Evolutionary conservation across 2,113 vertebrate genomes (phyloP), one percentile per base, ranked within the genome.

Genomic region (Australoheros scitulus): DNA sequence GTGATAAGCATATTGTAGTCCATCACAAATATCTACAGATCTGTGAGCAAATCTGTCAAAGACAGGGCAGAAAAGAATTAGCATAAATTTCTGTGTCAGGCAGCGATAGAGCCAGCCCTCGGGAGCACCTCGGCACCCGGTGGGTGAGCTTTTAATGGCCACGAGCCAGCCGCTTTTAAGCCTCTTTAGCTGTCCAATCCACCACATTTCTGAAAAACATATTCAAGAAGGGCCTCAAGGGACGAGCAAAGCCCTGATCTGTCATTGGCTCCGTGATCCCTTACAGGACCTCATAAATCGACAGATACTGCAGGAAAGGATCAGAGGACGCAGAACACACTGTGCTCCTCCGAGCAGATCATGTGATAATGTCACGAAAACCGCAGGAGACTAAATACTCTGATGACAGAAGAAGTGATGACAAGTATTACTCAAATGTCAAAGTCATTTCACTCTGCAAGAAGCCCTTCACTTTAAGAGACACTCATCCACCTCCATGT

Each of bases 101-200:
- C 76, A 63, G 61, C n/a, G 74, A 85, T 47, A 65, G 57, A 88
- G 80, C 32, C 22, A 6, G 74, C 56, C 38, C 29, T 55, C 76
- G 14, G 70, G 68, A 0, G 8, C 85, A 72, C 91, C 82, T 74
- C 76, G 79, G 65, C 18, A 83, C 83, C 47, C 81, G 89, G 63
- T 61, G 79, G 74, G 88, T 20, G 57, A 83, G 90, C 79, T 85
- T 89, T 93, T 90, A 91, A 91, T 89, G 88, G 88, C 87, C 86
- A 80, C 52, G 43, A 59, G 92, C 91, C 92, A 91, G 84, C 77
- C 38, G 6, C 79, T 76, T 86, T 87, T 96, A 94, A 96, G 93
- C 94, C 92, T 94, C 95, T 95, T 95, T 93, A 90, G 88, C 65
- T 17, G 58, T 83, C 85, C 88, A 92, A 93, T 94, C 93, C 78